Percentiles rank a stretch among this genome's conserved stretches.
Evolutionary conservation across 2,888 invertebrate genomes (phyloP).

Genomic region (Pecten maximus): DNA sequence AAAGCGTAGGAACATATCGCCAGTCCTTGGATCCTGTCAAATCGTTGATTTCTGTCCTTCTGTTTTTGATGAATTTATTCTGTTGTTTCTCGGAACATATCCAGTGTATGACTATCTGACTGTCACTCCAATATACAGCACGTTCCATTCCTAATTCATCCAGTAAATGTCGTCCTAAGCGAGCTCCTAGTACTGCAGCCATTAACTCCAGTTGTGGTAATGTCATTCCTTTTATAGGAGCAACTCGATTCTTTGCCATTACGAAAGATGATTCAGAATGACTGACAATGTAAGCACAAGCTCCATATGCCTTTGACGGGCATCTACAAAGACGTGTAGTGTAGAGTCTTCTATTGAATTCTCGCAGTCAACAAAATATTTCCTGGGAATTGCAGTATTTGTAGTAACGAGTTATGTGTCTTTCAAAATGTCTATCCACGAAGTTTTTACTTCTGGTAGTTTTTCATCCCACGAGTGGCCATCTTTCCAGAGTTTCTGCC

Average conservation of each 20-base stretch:
- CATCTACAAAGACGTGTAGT: conserved; percentile 41
- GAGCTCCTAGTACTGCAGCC: conserved; percentile 51
- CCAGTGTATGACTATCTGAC: conserved; percentile 46
- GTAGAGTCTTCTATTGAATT: conserved; percentile 17
- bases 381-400: no score
- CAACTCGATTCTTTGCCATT: conserved; percentile 52
- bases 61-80: conserved; percentile 41
- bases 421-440: no score
- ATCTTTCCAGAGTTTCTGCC: conserved; percentile 45
- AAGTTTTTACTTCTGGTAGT: conserved; percentile 23
- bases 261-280: conserved; percentile 39
- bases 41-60: conserved; percentile 42
- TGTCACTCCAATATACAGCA: conserved; percentile 41
- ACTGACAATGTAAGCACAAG: conserved; percentile 40
- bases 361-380: no score
- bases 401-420: no score
- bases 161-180: conserved; percentile 44
- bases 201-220: conserved; percentile 51
- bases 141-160: not conserved
- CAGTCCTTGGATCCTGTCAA: conserved; percentile 31
- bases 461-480: conserved; percentile 43
- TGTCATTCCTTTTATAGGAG: conserved; percentile 49
- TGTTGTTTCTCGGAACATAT: conserved; percentile 33
- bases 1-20: conserved; percentile 41
- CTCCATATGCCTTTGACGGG: conserved; percentile 50